Conservation (phyloP, 2,797 vertebrate species). For the Poecilia gillii region DNA sequence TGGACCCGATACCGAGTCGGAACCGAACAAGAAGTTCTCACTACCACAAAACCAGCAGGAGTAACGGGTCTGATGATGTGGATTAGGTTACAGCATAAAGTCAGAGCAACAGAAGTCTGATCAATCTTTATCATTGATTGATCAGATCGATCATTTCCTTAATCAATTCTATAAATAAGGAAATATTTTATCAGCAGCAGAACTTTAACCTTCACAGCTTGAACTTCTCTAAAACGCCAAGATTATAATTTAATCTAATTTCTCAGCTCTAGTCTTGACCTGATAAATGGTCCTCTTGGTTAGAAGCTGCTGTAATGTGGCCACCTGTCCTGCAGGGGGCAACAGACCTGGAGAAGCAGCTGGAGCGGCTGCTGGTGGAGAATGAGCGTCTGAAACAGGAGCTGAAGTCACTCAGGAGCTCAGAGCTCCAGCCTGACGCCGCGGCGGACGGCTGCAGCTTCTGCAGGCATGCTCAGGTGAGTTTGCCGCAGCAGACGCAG, state of each 20-base stretch:
- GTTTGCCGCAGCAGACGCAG: not conserved
- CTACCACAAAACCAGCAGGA: not conserved
- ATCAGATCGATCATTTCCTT: too few species aligned
- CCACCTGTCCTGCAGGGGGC: slow-evolving; percentile 81
- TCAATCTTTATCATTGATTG: too few species aligned
- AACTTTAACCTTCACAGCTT: too few species aligned
- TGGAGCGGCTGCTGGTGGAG: slow-evolving; percentile 89
- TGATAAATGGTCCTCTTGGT: too few species aligned
- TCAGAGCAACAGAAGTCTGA: too few species aligned
- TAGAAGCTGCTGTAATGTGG: not conserved
- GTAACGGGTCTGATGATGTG: too few species aligned
- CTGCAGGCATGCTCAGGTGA: slow-evolving; percentile 81
- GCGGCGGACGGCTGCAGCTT: slow-evolving; percentile 49
- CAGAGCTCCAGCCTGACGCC: slow-evolving; percentile 72
- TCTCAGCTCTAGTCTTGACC: too few species aligned
- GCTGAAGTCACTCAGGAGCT: slow-evolving; percentile 82
- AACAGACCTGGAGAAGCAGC: slow-evolving; percentile 93
- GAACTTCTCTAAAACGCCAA: too few species aligned
- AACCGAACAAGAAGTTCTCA: not conserved
- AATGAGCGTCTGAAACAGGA: slow-evolving; percentile 90
- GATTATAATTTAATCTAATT: too few species aligned
- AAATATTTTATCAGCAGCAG: too few species aligned
- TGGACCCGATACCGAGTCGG: not conserved
- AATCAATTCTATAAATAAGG: too few species aligned
- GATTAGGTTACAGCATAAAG: too few species aligned